phyloP scores from a whole-genome alignment of 2,797 vertebrate genomes.

The Coranthus polyacanthus region DNA sequence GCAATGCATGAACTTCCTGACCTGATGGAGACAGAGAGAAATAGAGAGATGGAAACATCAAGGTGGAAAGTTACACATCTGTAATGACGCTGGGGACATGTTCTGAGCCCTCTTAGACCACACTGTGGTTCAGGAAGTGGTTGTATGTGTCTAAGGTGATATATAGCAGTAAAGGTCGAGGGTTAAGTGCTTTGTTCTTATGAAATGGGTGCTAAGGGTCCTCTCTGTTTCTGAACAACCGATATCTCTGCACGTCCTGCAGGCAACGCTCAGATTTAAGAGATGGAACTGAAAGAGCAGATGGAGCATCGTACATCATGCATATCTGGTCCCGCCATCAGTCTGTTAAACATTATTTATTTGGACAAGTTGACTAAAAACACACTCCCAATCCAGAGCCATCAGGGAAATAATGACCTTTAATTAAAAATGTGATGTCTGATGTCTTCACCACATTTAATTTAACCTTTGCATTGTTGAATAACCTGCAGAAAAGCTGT shows the following conservation, averaged over 20 bases:
- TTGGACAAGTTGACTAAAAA: not conserved
- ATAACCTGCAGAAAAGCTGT: too few relatives aligned
- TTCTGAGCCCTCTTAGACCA: slow-evolving; percentile 21
- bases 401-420: slow-evolving; percentile 5
- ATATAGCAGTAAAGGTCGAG: slow-evolving; percentile 50
- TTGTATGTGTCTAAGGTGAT: slow-evolving; percentile 54
- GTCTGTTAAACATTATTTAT: not conserved
- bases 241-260: slow-evolving; percentile 41
- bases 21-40: slow-evolving; percentile 3
- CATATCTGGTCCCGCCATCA: slow-evolving; percentile 14
- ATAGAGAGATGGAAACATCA: slow-evolving; percentile 22
- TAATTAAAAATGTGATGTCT: too few relatives aligned
- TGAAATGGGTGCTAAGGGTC: slow-evolving; percentile 43
- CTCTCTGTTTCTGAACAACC: slow-evolving; percentile 35
- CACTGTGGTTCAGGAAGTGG: slow-evolving; percentile 17
- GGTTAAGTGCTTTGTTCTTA: slow-evolving; percentile 68
- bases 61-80: slow-evolving; percentile 24
- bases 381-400: not conserved
- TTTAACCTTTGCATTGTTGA: too few relatives aligned
- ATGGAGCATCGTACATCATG: not conserved
- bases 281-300: slow-evolving; percentile 43
- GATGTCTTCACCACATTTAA: too few relatives aligned
- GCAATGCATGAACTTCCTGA: slow-evolving; percentile 38
- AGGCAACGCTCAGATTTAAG: slow-evolving; percentile 19
- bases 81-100: not conserved